These are phyloP conservation scores for Ochotona curzoniae DNA, from an alignment of 2,113 vertebrate species.

Conservation along the genomic window DNA sequence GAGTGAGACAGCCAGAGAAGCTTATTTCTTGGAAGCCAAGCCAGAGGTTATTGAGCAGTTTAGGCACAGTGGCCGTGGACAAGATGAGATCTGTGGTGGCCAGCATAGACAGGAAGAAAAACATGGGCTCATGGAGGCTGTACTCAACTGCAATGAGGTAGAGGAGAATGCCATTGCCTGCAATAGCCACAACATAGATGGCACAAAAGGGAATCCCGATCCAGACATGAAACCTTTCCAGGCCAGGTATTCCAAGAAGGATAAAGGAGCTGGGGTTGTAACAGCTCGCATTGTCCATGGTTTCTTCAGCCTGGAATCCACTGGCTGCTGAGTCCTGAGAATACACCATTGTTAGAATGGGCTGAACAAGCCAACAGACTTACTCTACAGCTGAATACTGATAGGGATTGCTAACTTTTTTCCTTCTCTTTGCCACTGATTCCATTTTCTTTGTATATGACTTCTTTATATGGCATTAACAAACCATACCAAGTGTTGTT, in stretches of 20 bases:
- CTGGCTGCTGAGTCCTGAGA: background rate
- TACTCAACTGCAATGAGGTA: slow-evolving; percentile 62
- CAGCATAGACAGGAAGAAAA: slow-evolving; percentile 67
- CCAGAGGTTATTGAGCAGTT: slow-evolving; percentile 70
- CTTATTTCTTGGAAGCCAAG: slow-evolving; percentile 62
- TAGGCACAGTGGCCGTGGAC: slow-evolving; percentile 66
- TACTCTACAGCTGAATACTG: background rate
- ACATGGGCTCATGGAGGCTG: slow-evolving; percentile 77
- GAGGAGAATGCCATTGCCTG: slow-evolving; percentile 76
- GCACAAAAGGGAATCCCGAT: slow-evolving; percentile 75
- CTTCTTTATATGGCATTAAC: background rate
- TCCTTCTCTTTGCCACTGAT: background rate
- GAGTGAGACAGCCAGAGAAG: slow-evolving; percentile 77
- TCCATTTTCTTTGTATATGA: background rate
- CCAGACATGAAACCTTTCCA: slow-evolving; percentile 70
- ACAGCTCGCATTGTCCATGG: slow-evolving; percentile 67
- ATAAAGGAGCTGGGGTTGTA: slow-evolving; percentile 67
- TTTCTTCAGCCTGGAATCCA: background rate
- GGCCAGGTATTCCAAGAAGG: slow-evolving; percentile 72
- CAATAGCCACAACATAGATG: slow-evolving; percentile 41
- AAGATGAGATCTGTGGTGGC: slow-evolving; percentile 70
- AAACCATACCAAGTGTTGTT: background rate
- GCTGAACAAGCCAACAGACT: background rate
- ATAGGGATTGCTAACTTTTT: too few species aligned
- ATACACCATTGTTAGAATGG: slow-evolving; percentile 31